phyloP scores from a whole-genome alignment of 2,113 vertebrate species.

The Xenopus tropicalis region UCB_Xtro_10.0 CM004443.2:13041001-13041500 shows the following conservation, averaged over 20 bases:
- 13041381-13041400: slow-evolving; percentile 21
- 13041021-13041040: too few species aligned
- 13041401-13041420: slow-evolving; percentile 6
- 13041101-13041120: too few species aligned
- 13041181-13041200: too few species aligned
- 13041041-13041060: too few species aligned
- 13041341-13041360: slow-evolving; percentile 43
- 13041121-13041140: too few species aligned
- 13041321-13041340: slow-evolving; percentile 33
- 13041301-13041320: slow-evolving; percentile 7
- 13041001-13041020: too few species aligned
- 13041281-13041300: slow-evolving; percentile 32
- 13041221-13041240: slow-evolving; percentile 4
- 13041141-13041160: too few species aligned
- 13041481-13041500: not conserved
- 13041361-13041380: slow-evolving; percentile 26
- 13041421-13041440: slow-evolving; percentile 37
- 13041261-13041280: slow-evolving; percentile 9
- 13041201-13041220: too few species aligned
- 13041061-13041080: too few species aligned
- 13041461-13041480: not conserved
- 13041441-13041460: slow-evolving; percentile 36
- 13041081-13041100: too few species aligned
- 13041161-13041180: too few species aligned
- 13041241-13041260: not conserved